phyloP scores from a whole-genome alignment of 2,797 vertebrate species.

The Clamator glandarius region DNA sequence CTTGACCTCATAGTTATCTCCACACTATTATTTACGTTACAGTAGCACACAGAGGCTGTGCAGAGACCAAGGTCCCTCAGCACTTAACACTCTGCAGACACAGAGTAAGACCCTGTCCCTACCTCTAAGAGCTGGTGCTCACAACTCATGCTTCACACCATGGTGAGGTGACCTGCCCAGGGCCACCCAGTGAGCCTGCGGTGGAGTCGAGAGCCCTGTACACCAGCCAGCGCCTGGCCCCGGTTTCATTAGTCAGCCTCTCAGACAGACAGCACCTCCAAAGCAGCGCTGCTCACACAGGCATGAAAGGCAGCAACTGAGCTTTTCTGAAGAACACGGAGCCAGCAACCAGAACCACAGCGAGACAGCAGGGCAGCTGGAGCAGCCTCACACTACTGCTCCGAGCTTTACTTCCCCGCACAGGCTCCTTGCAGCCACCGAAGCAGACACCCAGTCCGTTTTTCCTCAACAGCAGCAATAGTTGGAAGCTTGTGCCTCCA shows the following conservation, averaged over 20 bases:
- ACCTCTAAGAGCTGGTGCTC: not conserved
- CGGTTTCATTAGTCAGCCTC: fast-evolving
- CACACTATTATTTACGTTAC: not conserved
- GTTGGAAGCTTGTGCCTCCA: not conserved
- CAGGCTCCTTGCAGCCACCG: not conserved
- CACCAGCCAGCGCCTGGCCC: too few relatives aligned
- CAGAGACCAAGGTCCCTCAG: not conserved
- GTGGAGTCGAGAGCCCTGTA: not conserved
- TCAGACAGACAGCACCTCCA: not conserved
- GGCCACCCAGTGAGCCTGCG: not conserved
- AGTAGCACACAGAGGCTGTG: not conserved
- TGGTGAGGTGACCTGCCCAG: fast-evolving
- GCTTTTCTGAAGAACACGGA: not conserved
- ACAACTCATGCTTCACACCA: not conserved
- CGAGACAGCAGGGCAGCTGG: not conserved
- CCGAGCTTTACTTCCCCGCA: not conserved
- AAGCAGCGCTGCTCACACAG: not conserved
- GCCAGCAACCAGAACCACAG: not conserved
- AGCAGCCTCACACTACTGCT: not conserved
- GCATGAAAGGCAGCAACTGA: not conserved
- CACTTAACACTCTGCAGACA: not conserved
- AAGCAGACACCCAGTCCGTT: not conserved
- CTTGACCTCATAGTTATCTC: constrained; percentile 32
- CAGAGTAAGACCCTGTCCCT: not conserved
- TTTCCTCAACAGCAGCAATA: not conserved